These are phyloP conservation scores for Alviniconcha strummeri DNA, from an alignment of 2,888 invertebrate genomes.

Conservation along the genomic window DNA sequence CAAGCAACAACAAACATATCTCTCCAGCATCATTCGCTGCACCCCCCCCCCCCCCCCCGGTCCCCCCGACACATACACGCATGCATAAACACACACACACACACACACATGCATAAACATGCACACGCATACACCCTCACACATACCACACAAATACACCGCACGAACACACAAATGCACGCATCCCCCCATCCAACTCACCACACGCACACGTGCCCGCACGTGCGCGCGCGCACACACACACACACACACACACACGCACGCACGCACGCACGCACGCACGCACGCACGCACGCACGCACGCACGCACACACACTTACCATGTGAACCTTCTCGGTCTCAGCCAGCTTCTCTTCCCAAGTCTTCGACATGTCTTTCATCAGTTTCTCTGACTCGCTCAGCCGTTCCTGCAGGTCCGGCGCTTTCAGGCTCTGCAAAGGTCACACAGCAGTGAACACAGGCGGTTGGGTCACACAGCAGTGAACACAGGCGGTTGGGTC, in stretches of 20 bases:
- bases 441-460: too few species aligned
- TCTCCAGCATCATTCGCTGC: too few species aligned
- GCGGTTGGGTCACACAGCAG: too few species aligned
- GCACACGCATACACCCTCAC: constrained; percentile 6
- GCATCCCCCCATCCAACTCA: not conserved
- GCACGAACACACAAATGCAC: not conserved
- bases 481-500: too few species aligned
- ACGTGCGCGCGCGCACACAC: not conserved
- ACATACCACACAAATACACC: not conserved
- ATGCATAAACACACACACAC: not conserved
- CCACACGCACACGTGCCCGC: not conserved
- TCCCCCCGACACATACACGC: not conserved
- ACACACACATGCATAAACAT: not conserved
- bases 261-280: too few species aligned
- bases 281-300: too few species aligned
- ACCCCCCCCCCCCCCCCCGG: too few species aligned
- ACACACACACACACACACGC: too few species aligned
- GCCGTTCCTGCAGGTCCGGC: constrained; percentile 75
- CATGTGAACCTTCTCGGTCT: constrained; percentile 81
- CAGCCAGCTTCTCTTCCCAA: constrained; percentile 98
- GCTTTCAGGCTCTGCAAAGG: constrained; percentile 62
- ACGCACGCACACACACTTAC: constrained; percentile 51
- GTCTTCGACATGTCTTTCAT: constrained; percentile 98
- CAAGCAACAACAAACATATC: too few species aligned
- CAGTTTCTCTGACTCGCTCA: constrained; percentile 90